Percentiles rank a stretch among this genome's conserved stretches.
Conservation (phyloP, 2,113 vertebrate genomes). For the Plecotus auritus region DNA sequence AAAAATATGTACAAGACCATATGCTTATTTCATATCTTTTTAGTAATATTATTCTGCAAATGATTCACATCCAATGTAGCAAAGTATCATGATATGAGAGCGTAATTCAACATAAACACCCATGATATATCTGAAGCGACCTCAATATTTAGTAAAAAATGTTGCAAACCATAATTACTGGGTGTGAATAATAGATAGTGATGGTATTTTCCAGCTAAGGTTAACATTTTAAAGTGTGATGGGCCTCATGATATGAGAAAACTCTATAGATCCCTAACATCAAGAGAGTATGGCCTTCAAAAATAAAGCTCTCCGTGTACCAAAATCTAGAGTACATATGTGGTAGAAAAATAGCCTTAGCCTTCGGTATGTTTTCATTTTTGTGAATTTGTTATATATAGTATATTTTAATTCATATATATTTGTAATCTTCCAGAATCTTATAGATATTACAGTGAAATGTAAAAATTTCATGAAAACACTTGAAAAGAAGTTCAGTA, state of each 20-base stretch:
- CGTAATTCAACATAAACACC: background rate
- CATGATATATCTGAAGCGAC: background rate
- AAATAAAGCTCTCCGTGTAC: background rate
- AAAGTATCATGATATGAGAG: background rate
- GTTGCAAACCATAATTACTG: background rate
- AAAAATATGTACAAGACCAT: background rate
- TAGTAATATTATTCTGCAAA: background rate
- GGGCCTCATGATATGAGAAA: background rate
- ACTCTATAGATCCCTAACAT: background rate
- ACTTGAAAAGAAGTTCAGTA: background rate
- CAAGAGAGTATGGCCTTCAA: background rate
- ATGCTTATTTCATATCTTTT: background rate
- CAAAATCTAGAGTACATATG: background rate
- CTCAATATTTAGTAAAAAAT: background rate
- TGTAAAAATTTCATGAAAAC: background rate
- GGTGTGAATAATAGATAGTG: background rate
- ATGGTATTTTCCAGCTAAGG: background rate
- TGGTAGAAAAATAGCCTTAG: background rate
- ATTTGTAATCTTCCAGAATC: background rate
- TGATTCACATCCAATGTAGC: background rate
- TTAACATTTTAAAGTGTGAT: slow-evolving; percentile 1
- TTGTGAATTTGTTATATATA: background rate
- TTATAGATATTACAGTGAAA: background rate
- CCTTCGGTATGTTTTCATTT: background rate
- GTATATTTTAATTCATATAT: too few relatives aligned